These are phyloP conservation scores for Aphidius gifuensis DNA, from an alignment of 1,140 invertebrate genomes.

Conservation along the genomic window DNA sequence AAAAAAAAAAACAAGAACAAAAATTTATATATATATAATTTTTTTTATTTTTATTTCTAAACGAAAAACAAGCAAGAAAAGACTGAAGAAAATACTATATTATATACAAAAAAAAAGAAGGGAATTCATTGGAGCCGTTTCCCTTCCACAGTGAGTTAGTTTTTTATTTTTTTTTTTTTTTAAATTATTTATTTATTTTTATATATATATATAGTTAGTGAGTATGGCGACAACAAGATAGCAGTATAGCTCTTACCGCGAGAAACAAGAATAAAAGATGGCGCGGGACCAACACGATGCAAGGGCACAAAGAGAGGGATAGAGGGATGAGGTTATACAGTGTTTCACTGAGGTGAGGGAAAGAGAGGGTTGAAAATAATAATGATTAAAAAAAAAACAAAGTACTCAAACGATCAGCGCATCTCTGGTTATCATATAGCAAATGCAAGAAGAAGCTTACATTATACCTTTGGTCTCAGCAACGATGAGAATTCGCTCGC, in stretches of 20 bases:
- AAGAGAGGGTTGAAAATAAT: not conserved
- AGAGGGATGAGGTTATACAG: not conserved
- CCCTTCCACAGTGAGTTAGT: constrained; percentile 6
- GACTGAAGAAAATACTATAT: constrained; percentile 15
- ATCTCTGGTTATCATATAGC: constrained; percentile 19
- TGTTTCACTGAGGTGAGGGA: not conserved
- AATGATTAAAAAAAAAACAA: not conserved
- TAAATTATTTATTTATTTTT: too few species aligned
- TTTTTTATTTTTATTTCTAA: too few species aligned
- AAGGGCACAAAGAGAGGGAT: not conserved
- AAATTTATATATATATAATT: not conserved
- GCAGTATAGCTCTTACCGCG: not conserved
- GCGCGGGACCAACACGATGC: too few species aligned
- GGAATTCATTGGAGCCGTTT: constrained; percentile 24
- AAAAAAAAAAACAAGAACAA: constrained; percentile 23
- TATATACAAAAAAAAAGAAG: constrained; percentile 20
- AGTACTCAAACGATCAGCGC: constrained; percentile 16
- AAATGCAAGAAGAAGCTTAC: constrained; percentile 7
- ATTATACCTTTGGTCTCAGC: constrained; percentile 13
- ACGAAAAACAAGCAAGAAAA: constrained; percentile 17
- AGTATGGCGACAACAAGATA: constrained; percentile 4
- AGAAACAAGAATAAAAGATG: too few species aligned
- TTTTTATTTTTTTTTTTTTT: not conserved
- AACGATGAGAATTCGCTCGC: constrained; percentile 13
- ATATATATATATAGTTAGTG: not conserved